Conservation (phyloP, 2,113 vertebrate genomes). For the Zosterops pallidus region DNA sequence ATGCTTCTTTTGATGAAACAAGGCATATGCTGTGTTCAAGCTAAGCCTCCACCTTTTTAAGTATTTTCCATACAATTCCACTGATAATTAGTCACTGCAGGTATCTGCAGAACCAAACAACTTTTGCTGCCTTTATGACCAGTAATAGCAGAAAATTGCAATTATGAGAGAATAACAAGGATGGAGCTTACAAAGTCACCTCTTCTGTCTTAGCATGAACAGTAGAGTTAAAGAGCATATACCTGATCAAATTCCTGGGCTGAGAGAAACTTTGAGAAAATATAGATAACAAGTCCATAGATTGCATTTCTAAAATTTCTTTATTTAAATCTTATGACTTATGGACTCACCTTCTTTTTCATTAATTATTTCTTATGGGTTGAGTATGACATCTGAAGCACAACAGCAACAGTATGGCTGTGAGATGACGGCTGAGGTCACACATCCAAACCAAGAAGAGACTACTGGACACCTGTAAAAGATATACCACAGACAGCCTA, state of each 20-base stretch:
- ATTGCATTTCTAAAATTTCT: background rate
- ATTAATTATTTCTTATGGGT: background rate
- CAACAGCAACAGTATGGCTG: background rate
- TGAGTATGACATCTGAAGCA: background rate
- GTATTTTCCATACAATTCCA: background rate
- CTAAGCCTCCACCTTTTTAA: background rate
- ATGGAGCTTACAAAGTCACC: background rate
- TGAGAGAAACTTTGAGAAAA: background rate
- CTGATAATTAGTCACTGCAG: background rate
- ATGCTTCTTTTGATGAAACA: constrained; percentile 3
- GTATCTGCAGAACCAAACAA: background rate
- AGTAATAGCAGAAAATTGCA: background rate
- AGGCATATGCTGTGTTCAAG: background rate
- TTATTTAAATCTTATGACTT: background rate
- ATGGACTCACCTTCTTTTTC: background rate
- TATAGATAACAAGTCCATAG: background rate
- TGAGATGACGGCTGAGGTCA: background rate
- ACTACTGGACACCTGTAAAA: background rate
- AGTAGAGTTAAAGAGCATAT: background rate
- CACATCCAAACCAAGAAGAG: background rate
- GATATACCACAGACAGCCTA: background rate
- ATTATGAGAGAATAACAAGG: background rate
- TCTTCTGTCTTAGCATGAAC: background rate
- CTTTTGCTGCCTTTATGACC: background rate
- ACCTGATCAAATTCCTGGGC: background rate